Evolutionary conservation across 30 jellyfish, hydroid and myxozoan genomes (phyloP).

Genomic region (Pelagia noctiluca): DNA sequence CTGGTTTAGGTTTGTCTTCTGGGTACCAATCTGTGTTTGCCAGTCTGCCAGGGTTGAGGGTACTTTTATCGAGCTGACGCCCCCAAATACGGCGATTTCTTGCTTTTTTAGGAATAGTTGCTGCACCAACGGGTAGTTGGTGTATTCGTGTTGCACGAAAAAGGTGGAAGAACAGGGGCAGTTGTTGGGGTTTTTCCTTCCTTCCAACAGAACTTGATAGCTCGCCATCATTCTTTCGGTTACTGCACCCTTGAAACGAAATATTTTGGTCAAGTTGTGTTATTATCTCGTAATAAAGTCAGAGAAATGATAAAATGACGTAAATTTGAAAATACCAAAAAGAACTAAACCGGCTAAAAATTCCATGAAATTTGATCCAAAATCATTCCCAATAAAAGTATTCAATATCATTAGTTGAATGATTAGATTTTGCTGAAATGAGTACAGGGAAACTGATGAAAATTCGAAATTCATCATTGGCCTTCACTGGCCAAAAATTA

Average conservation of each 20-base stretch:
- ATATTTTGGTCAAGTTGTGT: not conserved
- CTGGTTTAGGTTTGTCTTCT: not conserved
- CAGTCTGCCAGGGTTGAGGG: not conserved
- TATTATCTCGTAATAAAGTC: not conserved
- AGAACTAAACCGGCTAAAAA: too few relatives aligned
- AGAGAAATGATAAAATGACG: too few relatives aligned
- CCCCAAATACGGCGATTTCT: conserved; percentile 5
- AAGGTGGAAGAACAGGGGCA: not conserved
- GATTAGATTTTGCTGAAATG: too few relatives aligned
- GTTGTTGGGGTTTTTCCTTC: not conserved
- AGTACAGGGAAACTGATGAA: conserved; percentile 1
- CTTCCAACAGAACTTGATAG: too few relatives aligned
- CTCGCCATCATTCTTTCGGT: too few relatives aligned
- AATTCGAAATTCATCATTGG: too few relatives aligned
- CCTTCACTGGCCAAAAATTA: too few relatives aligned
- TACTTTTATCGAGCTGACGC: not conserved
- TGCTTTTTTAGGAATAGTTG: not conserved
- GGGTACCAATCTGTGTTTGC: not conserved
- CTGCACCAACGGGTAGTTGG: not conserved
- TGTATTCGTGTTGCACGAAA: not conserved
- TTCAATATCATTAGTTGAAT: too few relatives aligned
- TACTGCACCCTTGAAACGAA: too few relatives aligned
- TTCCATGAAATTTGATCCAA: too few relatives aligned
- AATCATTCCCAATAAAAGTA: too few relatives aligned
- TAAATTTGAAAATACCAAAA: too few relatives aligned